Percentiles rank a stretch among this genome's conserved stretches.
These are phyloP conservation scores for Schizopygopsis pylzovi DNA, from an alignment of 2,797 vertebrate genomes.

Conservation along the genomic window DNA sequence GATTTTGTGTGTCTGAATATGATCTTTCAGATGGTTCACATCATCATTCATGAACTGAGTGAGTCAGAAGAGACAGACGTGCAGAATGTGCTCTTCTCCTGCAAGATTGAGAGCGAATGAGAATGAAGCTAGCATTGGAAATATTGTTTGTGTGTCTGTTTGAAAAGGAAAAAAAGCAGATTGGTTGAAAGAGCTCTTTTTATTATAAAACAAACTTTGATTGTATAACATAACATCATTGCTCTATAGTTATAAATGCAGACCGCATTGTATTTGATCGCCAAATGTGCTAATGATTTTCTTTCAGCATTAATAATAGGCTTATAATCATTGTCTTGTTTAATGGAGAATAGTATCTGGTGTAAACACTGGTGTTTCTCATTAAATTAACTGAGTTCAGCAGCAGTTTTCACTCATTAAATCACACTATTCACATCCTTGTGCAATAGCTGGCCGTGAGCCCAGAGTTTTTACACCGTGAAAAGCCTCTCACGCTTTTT, in stretches of 20 bases:
- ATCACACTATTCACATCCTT: constrained; percentile 29
- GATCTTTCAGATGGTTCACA: neutral
- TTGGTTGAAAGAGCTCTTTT: neutral
- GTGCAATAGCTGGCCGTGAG: constrained; percentile 31
- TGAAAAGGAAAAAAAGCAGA: neutral
- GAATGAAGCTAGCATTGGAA: neutral
- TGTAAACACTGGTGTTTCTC: neutral
- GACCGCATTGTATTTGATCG: neutral
- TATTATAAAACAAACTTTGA: neutral
- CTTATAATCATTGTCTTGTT: neutral
- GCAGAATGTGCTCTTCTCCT: neutral
- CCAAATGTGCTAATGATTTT: neutral
- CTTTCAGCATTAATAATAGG: neutral
- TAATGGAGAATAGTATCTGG: neutral
- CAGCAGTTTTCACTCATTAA: constrained; percentile 18
- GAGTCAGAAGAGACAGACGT: neutral
- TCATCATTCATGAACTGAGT: neutral
- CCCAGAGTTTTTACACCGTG: constrained; percentile 39
- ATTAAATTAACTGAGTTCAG: neutral
- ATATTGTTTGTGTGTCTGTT: neutral
- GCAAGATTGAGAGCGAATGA: neutral
- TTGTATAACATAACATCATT: neutral
- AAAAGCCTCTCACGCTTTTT: constrained; percentile 19
- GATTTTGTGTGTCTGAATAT: neutral
- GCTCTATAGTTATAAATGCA: neutral